Evolutionary conservation across 2,888 invertebrate species (phyloP).

Genomic region (Rhagophthalmus giganteus): DNA sequence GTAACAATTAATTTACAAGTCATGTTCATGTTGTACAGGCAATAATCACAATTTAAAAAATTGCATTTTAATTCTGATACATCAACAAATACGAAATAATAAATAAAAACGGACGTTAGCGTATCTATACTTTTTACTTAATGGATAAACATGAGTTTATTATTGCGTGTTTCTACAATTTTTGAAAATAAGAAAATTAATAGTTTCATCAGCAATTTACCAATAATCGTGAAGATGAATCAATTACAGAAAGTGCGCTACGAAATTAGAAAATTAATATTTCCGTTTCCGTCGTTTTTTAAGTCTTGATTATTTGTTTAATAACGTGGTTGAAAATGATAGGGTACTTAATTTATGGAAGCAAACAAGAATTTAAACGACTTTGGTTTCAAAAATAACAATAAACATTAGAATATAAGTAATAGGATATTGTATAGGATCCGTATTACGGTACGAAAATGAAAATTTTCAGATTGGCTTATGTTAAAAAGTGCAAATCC

Average conservation of each 20-base stretch:
- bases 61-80: neutral
- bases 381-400: neutral
- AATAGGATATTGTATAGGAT: too few relatives aligned
- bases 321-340: too few relatives aligned
- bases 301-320: constrained; percentile 2
- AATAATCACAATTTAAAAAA: neutral
- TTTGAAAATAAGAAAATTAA: constrained; percentile 19
- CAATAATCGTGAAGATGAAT: constrained; percentile 19
- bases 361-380: neutral
- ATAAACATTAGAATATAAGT: too few relatives aligned
- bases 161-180: neutral
- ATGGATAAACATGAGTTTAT: neutral
- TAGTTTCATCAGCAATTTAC: constrained; percentile 22
- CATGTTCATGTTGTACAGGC: neutral
- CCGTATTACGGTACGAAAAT: too few relatives aligned
- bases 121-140: neutral
- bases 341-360: neutral
- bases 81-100: neutral
- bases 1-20: neutral
- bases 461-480: too few relatives aligned
- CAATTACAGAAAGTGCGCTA: constrained; percentile 23
- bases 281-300: constrained; percentile 22
- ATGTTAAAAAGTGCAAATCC: too few relatives aligned
- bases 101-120: neutral
- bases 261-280: constrained; percentile 26